Percentiles rank a stretch among this genome's conserved stretches.
phyloP scores from a whole-genome alignment of 2,113 vertebrate genomes.

The Pollimyrus isidori region DNA sequence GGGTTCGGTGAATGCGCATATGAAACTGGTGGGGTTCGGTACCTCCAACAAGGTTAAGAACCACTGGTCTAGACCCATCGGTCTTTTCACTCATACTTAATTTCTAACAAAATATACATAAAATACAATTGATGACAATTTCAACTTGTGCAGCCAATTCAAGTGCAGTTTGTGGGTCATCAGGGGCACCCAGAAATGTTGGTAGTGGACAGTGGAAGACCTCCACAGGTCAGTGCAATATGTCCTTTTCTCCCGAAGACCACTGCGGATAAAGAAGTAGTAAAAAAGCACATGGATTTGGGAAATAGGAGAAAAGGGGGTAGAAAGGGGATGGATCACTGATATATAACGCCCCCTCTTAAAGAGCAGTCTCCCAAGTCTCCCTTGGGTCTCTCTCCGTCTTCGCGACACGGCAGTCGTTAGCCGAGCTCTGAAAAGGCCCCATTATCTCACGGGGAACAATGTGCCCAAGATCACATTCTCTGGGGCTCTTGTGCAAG shows the following conservation, averaged over 20 bases:
- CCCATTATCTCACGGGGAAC: slow-evolving; percentile 61
- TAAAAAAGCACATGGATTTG: slow-evolving; percentile 17
- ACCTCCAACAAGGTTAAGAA: no score
- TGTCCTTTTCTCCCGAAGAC: not conserved
- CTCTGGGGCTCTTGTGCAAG: slow-evolving; percentile 54
- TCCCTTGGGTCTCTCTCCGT: slow-evolving; percentile 48
- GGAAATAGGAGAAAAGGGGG: slow-evolving; percentile 32
- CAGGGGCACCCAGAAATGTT: not conserved
- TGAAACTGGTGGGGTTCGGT: no score
- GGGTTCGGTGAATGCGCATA: no score
- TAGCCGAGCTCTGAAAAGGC: slow-evolving; percentile 57
- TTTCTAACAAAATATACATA: not conserved
- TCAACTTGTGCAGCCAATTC: not conserved
- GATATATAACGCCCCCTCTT: slow-evolving; percentile 48
- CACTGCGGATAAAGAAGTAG: not conserved
- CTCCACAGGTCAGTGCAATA: not conserved
- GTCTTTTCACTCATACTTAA: not conserved
- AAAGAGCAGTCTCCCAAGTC: slow-evolving; percentile 66
- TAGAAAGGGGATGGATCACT: slow-evolving; percentile 35
- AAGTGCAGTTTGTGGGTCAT: not conserved
- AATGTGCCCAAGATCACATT: slow-evolving; percentile 67
- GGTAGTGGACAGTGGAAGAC: not conserved
- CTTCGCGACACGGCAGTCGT: slow-evolving; percentile 30
- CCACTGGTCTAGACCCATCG: not conserved
- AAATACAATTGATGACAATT: not conserved